Base-by-base conservation (phyloP, 2,888 invertebrate species). In the Diadegma fenestrale region DNA sequence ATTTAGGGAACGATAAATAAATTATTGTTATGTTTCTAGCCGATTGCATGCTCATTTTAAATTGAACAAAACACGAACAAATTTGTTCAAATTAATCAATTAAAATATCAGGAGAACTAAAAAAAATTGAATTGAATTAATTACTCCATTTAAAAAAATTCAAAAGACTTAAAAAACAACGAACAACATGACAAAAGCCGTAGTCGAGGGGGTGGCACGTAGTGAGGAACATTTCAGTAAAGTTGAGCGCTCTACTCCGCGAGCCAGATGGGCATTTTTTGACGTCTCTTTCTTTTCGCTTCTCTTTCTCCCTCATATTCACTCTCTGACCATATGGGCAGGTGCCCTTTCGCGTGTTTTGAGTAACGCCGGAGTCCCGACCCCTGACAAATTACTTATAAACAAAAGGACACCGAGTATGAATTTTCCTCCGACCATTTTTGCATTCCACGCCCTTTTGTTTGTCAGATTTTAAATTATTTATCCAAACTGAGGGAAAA, bases 241-340 rank as follows among this genome's bases (percentile, higher is more conserved):
- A 45, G 69, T 71, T 63, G 68, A 81, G 54, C 48, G 37, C 64
- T 58, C 69, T n/a, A n/a, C n/a, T n/a, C n/a, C n/a, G n/a, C 37
- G 69, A 87, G 88, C 90, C 93, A 93, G 93, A 92, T 93, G 93
- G 92, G 91, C 89, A 88, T 82, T 87, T 75, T 87, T 86, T 84
- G 82, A 85, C 71, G 84, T 83, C 79, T 85, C 84, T 85, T 79
- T 85, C 48, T 71, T 68, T 69, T 43, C 61, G 45, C 45, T 43
- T 51, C 41, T 58, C 41, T 17, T 41, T 80, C 73, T 66, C 72
- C 63, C 64, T 48, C 48, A 82, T 73, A 73, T 58, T 69, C 22
- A 71, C 73, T 68, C 61, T 71, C 71, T 86, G 88, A 88, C 91
- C 93, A 92, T 91, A 93, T 92, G 92, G 92, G 92, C 93, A 93